Evolutionary conservation across 2,888 invertebrate species (phyloP), one percentile per base, ranked within the genome.

Genomic region (Brachypterus glaber): DNA sequence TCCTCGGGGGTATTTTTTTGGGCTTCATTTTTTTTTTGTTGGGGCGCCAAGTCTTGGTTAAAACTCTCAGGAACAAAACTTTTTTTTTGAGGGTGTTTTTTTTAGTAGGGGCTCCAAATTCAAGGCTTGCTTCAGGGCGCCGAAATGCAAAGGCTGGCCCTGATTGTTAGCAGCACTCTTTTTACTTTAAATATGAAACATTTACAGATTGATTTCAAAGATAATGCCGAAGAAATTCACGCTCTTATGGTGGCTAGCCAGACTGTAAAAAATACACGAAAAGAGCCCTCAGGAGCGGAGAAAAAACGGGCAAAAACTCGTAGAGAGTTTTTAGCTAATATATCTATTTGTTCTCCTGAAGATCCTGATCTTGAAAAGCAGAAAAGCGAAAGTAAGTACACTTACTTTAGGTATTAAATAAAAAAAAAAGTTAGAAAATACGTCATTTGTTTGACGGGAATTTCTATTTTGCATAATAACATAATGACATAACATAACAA

Each of bases 181-280:
- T 25, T 37, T 21, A 30, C 29, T 11, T 14, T 15, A 17, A 37
- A 17, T 31, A 31, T 16, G 11, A 30, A 16, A 15, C 8, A 12
- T 25, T 11, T 21, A 27, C 17, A 15, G 3, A 29, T 5, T 8
- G 13, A 32, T 41, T 41, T 52, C 31, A 39, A 70, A 68, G 74
- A 74, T 51, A 74, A 74, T 52, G 68, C 70, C 48, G 71, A 71
- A 37, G 74, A 74, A 56, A 68, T 76, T 34, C 73, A 72, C 40
- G 71, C 71, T 30, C 58, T 76, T 35, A 72, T 76, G 71, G 60
- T 69, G 33, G 74, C 75, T 9, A 70, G 70, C 53, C 67, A 69
- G 1, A 71, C 69, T 13, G 65, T 71, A 25, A 70, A 67, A 51
- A 64, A 44, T 37, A 41, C 45, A 16, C 55, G 48, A 36, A 62